Conservation (phyloP, 2,888 invertebrate species). For the Amblyjoppa proteus region DNA sequence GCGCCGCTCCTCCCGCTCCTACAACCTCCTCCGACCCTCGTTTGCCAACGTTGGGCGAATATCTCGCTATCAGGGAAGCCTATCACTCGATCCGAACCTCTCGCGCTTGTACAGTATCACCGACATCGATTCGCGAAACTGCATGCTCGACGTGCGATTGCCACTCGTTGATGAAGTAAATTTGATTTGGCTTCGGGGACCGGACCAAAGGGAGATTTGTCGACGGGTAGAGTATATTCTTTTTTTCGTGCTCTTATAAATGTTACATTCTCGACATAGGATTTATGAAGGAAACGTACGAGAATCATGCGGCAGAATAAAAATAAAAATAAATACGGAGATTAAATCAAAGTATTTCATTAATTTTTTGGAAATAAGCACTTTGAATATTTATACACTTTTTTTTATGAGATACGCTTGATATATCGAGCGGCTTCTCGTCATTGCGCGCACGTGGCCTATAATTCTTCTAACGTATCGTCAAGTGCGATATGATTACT, state of each 20-base stretch:
- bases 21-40: background rate
- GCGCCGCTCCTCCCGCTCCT: background rate
- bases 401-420: background rate
- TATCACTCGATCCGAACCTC: constrained; percentile 43
- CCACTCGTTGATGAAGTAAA: constrained; percentile 62
- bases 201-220: constrained; percentile 33
- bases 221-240: background rate
- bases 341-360: too few species aligned
- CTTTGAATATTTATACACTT: too few species aligned
- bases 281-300: too few species aligned
- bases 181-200: constrained; percentile 51
- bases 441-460: background rate
- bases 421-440: background rate
- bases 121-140: constrained; percentile 67
- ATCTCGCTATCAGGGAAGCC: constrained; percentile 18
- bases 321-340: too few species aligned
- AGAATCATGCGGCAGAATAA: too few species aligned
- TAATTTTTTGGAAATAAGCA: too few species aligned
- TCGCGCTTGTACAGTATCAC: constrained; percentile 32
- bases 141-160: constrained; percentile 48
- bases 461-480: background rate
- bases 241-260: constrained; percentile 1
- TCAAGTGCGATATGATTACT: background rate
- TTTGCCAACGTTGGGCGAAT: constrained; percentile 12
- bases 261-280: background rate